A percentile compares a stretch with the other conserved stretches of the same genome.
These are phyloP conservation scores for Setophaga petechia DNA, from an alignment of 2,113 vertebrate species.

Conservation along the genomic window DNA sequence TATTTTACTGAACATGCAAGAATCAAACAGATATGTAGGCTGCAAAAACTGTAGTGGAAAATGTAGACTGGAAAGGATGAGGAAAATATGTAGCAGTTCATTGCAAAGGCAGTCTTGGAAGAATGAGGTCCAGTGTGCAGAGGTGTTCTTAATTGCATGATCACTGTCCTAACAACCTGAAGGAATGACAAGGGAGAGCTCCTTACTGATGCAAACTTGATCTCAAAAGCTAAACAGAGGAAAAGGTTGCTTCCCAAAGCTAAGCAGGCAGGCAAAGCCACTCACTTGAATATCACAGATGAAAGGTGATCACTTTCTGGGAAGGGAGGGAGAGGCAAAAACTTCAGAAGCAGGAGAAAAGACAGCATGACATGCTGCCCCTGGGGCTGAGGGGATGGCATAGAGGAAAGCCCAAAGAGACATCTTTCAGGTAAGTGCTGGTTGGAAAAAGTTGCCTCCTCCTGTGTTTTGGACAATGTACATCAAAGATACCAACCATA, in stretches of 20 bases:
- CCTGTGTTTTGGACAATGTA: background rate
- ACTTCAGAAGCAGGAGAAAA: background rate
- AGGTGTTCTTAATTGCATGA: background rate
- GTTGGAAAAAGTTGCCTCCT: background rate
- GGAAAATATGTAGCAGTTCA: background rate
- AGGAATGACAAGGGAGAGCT: background rate
- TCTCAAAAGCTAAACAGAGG: background rate
- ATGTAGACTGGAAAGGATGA: background rate
- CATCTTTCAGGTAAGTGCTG: background rate
- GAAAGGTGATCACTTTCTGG: background rate
- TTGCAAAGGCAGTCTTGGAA: background rate
- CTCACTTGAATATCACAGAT: rapidly evolving
- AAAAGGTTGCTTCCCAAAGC: background rate
- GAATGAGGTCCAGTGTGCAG: background rate
- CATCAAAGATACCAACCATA: background rate
- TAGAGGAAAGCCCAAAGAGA: background rate
- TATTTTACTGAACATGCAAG: background rate
- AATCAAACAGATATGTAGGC: background rate
- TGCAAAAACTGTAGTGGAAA: background rate
- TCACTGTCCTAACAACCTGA: background rate
- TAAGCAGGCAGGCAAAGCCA: background rate
- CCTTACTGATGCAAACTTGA: background rate
- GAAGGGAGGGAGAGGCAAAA: background rate
- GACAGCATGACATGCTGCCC: background rate
- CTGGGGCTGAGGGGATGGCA: background rate